Evolutionary conservation across 2,797 vertebrate genomes (phyloP).

Genomic region (Tapera naevia): DNA sequence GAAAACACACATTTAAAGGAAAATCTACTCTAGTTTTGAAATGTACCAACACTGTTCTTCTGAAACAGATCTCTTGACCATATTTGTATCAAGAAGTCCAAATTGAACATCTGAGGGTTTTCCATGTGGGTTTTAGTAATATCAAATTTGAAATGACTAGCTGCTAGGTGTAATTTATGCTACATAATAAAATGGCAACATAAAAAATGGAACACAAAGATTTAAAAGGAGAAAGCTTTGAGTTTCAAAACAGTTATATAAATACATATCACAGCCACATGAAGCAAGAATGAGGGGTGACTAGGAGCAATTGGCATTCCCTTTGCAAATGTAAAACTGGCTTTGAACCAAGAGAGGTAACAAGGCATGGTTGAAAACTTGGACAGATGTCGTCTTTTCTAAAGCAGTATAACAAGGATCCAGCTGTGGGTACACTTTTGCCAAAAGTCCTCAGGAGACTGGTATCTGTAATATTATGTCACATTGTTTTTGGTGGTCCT

Average conservation of each 20-base stretch:
- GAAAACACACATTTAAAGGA: not conserved
- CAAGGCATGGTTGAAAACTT: not conserved
- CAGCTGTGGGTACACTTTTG: not conserved
- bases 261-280: not conserved
- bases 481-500: not conserved
- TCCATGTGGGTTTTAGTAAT: not conserved
- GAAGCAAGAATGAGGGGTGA: not conserved
- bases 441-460: conserved; percentile 18
- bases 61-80: not conserved
- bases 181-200: not conserved
- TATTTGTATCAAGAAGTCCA: not conserved
- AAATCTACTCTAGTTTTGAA: not conserved
- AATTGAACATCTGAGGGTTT: not conserved
- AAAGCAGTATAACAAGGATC: not conserved
- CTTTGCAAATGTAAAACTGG: not conserved
- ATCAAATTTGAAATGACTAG: not conserved
- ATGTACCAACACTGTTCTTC: not conserved
- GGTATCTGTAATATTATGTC: not conserved
- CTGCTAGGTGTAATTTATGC: not conserved
- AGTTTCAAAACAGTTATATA: not conserved
- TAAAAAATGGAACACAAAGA: not conserved
- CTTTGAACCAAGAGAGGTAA: not conserved
- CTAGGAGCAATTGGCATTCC: fast-evolving
- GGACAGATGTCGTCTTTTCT: not conserved
- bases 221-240: not conserved